phyloP scores from a whole-genome alignment of 2,113 vertebrate species.

The Bothrops jararaca region DNA sequence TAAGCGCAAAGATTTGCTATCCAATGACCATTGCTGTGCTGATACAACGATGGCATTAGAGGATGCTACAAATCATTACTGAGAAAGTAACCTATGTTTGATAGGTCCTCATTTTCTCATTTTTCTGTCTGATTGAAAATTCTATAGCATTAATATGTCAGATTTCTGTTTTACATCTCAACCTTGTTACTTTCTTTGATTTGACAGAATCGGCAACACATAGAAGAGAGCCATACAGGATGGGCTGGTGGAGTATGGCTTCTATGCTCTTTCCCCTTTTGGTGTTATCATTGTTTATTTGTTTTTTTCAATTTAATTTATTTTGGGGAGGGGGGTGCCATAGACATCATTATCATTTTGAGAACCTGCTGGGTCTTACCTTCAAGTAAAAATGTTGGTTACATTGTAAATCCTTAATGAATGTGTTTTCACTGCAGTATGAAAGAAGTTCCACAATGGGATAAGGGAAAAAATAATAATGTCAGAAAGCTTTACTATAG shows the following conservation, averaged over 20 bases:
- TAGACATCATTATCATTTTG: background rate
- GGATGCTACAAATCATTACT: background rate
- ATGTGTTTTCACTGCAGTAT: background rate
- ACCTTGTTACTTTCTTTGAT: slow-evolving; percentile 42
- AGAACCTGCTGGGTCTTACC: background rate
- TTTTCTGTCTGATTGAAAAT: slow-evolving; percentile 1
- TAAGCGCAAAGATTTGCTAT: background rate
- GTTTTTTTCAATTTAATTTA: background rate
- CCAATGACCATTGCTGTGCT: background rate
- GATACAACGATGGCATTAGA: background rate
- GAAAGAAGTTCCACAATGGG: background rate
- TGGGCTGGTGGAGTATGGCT: slow-evolving; percentile 92
- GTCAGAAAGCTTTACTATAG: background rate
- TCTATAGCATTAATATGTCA: slow-evolving; percentile 1
- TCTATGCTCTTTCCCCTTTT: slow-evolving; percentile 37
- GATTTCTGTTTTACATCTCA: slow-evolving; percentile 5
- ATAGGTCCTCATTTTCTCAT: background rate
- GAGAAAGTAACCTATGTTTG: background rate
- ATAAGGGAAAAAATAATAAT: background rate
- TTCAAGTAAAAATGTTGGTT: background rate
- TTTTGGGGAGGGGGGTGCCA: background rate
- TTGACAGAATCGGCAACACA: slow-evolving; percentile 73
- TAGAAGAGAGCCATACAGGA: slow-evolving; percentile 88
- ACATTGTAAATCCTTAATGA: background rate
- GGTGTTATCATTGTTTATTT: slow-evolving; percentile 32